Base-by-base conservation (phyloP, 1,140 invertebrate genomes). In the Eciton burchellii region DNA sequence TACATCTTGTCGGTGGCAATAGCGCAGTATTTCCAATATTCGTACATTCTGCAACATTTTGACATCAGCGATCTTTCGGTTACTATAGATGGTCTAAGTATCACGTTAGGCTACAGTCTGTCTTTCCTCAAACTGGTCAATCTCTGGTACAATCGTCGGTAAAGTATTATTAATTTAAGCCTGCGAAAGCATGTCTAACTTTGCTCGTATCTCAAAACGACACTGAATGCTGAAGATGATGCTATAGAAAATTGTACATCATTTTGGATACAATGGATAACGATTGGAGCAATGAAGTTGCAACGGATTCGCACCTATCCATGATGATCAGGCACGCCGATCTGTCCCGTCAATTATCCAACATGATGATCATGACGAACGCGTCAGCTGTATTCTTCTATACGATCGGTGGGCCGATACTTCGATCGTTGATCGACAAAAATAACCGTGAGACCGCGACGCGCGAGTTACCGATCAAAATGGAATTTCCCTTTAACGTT, bases 81-180 rank as follows among this genome's bases (percentile, higher is more conserved):
- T 1, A 21, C 72, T 3, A 45, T 86, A 47, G 84, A 86, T n/a
- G 76, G 76, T 0, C 16, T 86, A 9, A 82, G 84, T 49, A 65
- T 86, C 24, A 70, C 83, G 5, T 56, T 82, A 14, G 84, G 76
- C 9, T 85, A 85, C n/a, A 86, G 66, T 21, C 56, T 86, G 41
- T 63, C 84, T 3, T 59, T 85, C 14, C 9, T 82, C 8, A 86
- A 86, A 24, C 62, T 86, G 60, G 68, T 82, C 54, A 86, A 82
- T 56, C 57, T 86, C 54, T 86, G 84, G 77, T 82, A 59, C 47
- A 81, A 85, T 29, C 66, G 68, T n/a, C 83, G 77, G 84, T 86
- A 73, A 85, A 70, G 52, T 49, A 54, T 12, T 76, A 11, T 65
- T 45, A 29, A 82, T 54, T 12, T 26, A 9, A 6, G 3, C 43